Base-by-base conservation (phyloP, 2,113 vertebrate genomes). In the Pterophyllum scalare region DNA sequence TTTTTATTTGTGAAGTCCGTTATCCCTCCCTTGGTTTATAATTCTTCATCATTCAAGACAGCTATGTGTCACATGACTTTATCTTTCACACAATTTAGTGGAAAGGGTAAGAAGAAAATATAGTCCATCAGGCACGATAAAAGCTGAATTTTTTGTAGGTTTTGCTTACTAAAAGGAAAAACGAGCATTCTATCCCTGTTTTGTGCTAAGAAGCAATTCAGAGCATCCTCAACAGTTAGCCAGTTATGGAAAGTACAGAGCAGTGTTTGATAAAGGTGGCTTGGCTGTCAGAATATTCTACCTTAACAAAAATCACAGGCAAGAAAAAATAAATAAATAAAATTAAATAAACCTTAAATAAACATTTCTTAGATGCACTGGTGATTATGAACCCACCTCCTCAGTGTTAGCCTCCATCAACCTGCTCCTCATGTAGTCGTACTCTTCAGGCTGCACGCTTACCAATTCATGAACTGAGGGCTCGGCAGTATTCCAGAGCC, bases 401-500 rank as follows among this genome's bases (percentile, higher is more conserved):
- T 87, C 80, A 2, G 82, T 91, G 46, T 43, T 1, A 9, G 84
- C 84, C 6, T 40, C 35, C 26, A 3, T 4, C 49, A 83, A 3
- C 9, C 59, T 61, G 7, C 2, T 11, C 20, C 13, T 31, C 22
- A 89, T 0, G 3, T 20, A 24, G 3, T 1, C 1, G 1, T 80
- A 35, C 1, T 93, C 1, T 22, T 64, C 84, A 4, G 89, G 82
- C 31, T 85, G 35, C 77, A 91, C 40, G 12, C 92, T 92, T 59
- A 89, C 6, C 75, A 93, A 81, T 5, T 86, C 64, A 2, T 0
- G 60, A 7, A 1, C 0, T 1, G 7, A 88, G 77, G 35, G 2
- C 5, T 17, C 79, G 6, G 76, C 92, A 93, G 85, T 89, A 43
- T 1, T 78, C 49, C 40, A 89, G 57, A 1, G 90, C 90, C 62